Conservation (phyloP, 2,888 invertebrate genomes). For the Tribolium freemani region DNA sequence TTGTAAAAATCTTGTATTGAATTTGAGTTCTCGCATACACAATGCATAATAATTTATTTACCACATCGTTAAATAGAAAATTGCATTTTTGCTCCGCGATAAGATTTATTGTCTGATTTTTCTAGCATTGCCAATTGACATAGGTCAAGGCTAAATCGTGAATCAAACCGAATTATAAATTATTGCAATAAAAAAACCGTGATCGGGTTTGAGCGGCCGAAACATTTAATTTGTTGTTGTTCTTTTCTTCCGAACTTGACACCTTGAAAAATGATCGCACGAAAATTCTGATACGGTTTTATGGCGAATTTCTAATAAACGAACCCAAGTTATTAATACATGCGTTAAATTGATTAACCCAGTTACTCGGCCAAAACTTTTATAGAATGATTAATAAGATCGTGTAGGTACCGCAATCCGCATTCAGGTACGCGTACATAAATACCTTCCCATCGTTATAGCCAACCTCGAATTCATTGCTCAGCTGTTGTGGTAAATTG, state of each 20-base stretch:
- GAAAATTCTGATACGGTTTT: constrained; percentile 13
- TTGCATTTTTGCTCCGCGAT: neutral
- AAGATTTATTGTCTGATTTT: constrained; percentile 6
- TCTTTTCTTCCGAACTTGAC: constrained; percentile 25
- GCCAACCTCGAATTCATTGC: constrained; percentile 20
- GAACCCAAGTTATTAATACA: constrained; percentile 17
- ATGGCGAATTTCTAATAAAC: constrained; percentile 1
- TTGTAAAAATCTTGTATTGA: neutral
- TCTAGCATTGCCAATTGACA: constrained; percentile 21
- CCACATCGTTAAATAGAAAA: constrained; percentile 14
- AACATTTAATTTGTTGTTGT: constrained; percentile 32
- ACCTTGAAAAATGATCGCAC: constrained; percentile 22
- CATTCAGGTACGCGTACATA: constrained; percentile 27
- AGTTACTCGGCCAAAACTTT: constrained; percentile 32
- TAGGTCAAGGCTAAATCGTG: constrained; percentile 37
- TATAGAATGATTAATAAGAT: constrained; percentile 34
- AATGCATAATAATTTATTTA: constrained; percentile 19
- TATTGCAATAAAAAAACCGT: constrained; percentile 29
- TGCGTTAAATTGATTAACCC: constrained; percentile 32
- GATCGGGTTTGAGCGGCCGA: constrained; percentile 35
- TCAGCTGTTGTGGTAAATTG: constrained; percentile 29
- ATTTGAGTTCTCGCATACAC: neutral
- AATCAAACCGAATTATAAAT: constrained; percentile 33
- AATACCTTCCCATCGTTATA: constrained; percentile 33
- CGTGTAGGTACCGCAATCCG: constrained; percentile 18